Conservation (phyloP, 2,797 vertebrate genomes). For the Gallinago nigripennis region DNA sequence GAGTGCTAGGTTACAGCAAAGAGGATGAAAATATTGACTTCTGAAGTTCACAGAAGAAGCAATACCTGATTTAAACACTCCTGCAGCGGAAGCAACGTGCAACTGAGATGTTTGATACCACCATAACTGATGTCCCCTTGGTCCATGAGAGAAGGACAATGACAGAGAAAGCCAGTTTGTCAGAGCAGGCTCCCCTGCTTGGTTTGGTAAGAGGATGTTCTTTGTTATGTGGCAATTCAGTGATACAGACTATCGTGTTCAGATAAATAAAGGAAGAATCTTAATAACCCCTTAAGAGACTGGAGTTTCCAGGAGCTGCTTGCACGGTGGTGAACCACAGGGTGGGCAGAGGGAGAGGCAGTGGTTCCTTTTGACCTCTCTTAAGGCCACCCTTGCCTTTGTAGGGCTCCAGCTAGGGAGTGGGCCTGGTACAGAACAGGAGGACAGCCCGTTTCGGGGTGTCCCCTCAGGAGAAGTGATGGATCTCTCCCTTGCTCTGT, state of each 20-base stretch:
- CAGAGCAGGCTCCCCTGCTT: neutral
- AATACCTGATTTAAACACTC: neutral
- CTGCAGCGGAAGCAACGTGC: neutral
- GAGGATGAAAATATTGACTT: neutral
- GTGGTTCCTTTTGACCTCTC: neutral
- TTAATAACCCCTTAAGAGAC: neutral
- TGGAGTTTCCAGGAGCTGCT: no score
- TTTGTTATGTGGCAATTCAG: neutral
- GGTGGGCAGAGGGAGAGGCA: neutral
- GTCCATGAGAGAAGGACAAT: neutral
- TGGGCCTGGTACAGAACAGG: rapidly evolving
- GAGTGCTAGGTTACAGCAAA: neutral
- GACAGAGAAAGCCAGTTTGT: neutral
- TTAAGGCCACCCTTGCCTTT: neutral
- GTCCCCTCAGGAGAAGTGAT: neutral
- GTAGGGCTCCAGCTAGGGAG: rapidly evolving
- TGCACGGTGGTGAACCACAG: neutral
- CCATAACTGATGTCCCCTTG: neutral
- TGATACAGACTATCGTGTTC: rapidly evolving
- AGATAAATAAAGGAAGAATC: neutral
- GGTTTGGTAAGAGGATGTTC: neutral
- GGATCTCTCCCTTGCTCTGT: neutral
- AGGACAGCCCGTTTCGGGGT: no score
- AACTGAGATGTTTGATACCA: neutral
- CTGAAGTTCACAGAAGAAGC: neutral